Evolutionary conservation across 2,113 vertebrate species (phyloP), one percentile per base, ranked within the genome.

Genomic region (Bombycilla garrulus): DNA sequence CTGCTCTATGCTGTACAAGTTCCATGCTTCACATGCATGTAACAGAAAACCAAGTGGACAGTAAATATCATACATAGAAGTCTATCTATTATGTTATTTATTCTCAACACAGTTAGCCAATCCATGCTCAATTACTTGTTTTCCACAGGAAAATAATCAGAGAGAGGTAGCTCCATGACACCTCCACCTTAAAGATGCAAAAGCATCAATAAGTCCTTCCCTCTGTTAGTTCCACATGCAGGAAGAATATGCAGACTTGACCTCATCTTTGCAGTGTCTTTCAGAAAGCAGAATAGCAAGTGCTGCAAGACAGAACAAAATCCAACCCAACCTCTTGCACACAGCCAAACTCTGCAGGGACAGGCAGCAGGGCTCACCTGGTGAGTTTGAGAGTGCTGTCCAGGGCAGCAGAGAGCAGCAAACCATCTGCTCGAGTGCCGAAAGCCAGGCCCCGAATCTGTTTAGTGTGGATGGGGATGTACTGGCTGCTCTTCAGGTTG

Each of bases 381-480:
- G 99, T 99, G n/a, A 99, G 98, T 89, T 99, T 99, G 86, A 99
- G 67, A 11, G 99, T 99, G 91, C 94, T 98, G 97, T 99, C 99
- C 80, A 99, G 96, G 6, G 99, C 98, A 3, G 99, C 99, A 8
- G 99, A 99, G 40, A 99, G 98, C 93, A 99, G 97, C 61, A 99
- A 97, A 20, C 98, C 98, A 90, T 98, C 98, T 1, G 98, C 95
- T 44, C 96, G 98, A 28, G 67, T 88, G 97, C 98, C 98, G 8
- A 99, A 99, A 91, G 98, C 98, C 94, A 99, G 94, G 23, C 98
- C 98, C 38, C 99, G 94, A 84, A 99, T 99, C 97, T 99, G 99
- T 90, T 99, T 99, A 60, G 95, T 96, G 61, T 99, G 99, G 94
- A 99, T 98, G 29, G 99, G 98, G 38, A 99, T 93, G n/a, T 99